Percentiles rank a stretch among this genome's conserved stretches.
Conservation (phyloP, 2,888 invertebrate genomes). For the Lithodes maja region DNA sequence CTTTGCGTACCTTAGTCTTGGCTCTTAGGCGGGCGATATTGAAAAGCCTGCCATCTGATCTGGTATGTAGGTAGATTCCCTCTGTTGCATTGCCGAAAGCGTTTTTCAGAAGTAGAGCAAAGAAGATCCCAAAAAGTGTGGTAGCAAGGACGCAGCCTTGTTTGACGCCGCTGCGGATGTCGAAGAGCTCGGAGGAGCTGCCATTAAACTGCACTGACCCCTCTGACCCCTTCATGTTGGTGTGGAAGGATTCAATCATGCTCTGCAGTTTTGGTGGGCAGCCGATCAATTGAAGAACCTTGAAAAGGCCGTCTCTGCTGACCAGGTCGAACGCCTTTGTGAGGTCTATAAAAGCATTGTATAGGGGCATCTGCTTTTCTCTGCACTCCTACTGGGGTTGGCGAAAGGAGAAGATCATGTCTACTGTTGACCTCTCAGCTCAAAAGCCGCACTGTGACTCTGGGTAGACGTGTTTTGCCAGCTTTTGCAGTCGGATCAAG, state of each 20-base stretch:
- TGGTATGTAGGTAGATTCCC: constrained; percentile 1
- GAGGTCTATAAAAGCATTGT: constrained; percentile 38
- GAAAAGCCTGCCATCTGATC: constrained; percentile 18
- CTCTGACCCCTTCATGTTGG: constrained; percentile 34
- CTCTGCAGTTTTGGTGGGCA: constrained; percentile 16
- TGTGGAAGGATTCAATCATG: constrained; percentile 7
- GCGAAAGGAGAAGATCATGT: constrained; percentile 38
- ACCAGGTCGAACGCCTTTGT: constrained; percentile 43
- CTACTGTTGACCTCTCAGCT: constrained; percentile 27
- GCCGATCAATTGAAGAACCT: constrained; percentile 7
- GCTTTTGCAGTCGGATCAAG: constrained; percentile 18
- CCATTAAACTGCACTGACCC: constrained; percentile 12
- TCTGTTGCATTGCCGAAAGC: constrained; percentile 16
- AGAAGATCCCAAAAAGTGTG: constrained; percentile 36
- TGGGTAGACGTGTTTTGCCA: constrained; percentile 37
- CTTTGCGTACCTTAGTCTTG: neutral
- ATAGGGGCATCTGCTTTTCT: constrained; percentile 12
- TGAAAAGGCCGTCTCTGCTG: neutral
- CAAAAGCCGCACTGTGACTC: constrained; percentile 55
- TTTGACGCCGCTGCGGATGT: constrained; percentile 25
- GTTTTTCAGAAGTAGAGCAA: constrained; percentile 20
- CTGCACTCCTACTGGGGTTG: constrained; percentile 37
- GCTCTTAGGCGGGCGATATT: constrained; percentile 24
- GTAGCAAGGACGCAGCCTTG: constrained; percentile 45
- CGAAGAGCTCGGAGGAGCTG: constrained; percentile 1